A percentile compares a stretch with the other conserved stretches of the same genome.
Conservation (phyloP, 2,113 vertebrate genomes). For the Phylloscopus trochilus region DNA sequence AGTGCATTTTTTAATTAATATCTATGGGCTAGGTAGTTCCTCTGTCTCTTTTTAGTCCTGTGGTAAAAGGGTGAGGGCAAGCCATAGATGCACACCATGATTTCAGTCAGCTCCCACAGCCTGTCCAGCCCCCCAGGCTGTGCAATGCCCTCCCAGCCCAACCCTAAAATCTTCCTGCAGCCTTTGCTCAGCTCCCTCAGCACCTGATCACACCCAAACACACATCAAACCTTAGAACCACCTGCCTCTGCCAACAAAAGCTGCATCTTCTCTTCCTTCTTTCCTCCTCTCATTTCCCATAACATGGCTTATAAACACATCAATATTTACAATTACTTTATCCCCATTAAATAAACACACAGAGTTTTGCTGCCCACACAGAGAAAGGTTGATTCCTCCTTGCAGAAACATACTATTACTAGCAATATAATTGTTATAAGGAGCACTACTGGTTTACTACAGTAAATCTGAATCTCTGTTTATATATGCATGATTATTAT, state of each 20-base stretch:
- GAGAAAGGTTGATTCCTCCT: slow-evolving; percentile 26
- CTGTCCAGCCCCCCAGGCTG: neutral
- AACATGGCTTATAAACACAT: neutral
- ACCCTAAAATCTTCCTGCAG: neutral
- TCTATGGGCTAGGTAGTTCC: neutral
- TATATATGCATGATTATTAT: slow-evolving; percentile 70
- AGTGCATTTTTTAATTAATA: neutral
- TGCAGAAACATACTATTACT: neutral
- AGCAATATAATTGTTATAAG: slow-evolving; percentile 20
- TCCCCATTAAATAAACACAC: neutral
- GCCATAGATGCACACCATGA: rapidly evolving
- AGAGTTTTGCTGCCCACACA: neutral
- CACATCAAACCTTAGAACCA: neutral
- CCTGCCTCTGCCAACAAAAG: neutral
- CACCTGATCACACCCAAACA: neutral
- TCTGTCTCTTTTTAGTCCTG: neutral
- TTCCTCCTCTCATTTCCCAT: neutral
- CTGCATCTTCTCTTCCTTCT: neutral
- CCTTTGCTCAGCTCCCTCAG: rapidly evolving
- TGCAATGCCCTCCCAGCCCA: neutral
- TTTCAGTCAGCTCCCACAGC: neutral
- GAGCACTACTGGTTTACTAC: neutral
- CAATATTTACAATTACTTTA: slow-evolving; percentile 15
- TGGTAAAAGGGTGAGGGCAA: neutral
- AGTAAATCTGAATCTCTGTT: slow-evolving; percentile 65